phyloP scores from a whole-genome alignment of 2,888 invertebrate species.

The Chaetogeoica ovagalla region DNA sequence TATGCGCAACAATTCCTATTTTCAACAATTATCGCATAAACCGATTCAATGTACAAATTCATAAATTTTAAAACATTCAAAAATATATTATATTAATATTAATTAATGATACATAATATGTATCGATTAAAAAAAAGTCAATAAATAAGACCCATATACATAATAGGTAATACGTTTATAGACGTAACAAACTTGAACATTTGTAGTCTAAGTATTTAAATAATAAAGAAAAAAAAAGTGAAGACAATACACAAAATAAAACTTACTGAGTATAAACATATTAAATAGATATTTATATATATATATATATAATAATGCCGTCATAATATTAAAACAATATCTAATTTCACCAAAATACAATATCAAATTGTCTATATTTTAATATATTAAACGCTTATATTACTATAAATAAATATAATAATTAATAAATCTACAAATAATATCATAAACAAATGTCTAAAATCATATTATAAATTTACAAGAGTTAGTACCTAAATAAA shows the following conservation, averaged over 20 bases:
- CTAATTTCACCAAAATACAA: conserved; percentile 14
- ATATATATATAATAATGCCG: conserved; percentile 23
- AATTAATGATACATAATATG: not conserved
- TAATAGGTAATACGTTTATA: conserved; percentile 4
- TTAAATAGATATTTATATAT: not conserved
- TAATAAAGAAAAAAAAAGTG: conserved; percentile 1
- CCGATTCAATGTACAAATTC: not conserved
- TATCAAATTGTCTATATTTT: not conserved
- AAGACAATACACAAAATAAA: not conserved
- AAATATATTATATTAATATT: conserved; percentile 7
- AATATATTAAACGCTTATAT: not conserved
- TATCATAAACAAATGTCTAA: not conserved
- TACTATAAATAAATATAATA: not conserved
- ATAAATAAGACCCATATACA: not conserved
- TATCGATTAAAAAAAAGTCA: not conserved
- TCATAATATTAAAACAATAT: conserved; percentile 21
- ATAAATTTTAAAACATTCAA: conserved; percentile 2
- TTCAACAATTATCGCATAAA: not conserved
- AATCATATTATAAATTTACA: not conserved
- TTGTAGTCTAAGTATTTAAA: conserved; percentile 17
- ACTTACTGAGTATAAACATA: conserved; percentile 18
- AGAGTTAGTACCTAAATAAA: conserved; percentile 1
- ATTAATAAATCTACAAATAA: not conserved
- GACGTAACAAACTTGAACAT: conserved; percentile 16
- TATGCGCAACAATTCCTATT: not conserved